Base-by-base conservation (phyloP, 2,888 invertebrate genomes). In the Sclerodermus sp. region DNA sequence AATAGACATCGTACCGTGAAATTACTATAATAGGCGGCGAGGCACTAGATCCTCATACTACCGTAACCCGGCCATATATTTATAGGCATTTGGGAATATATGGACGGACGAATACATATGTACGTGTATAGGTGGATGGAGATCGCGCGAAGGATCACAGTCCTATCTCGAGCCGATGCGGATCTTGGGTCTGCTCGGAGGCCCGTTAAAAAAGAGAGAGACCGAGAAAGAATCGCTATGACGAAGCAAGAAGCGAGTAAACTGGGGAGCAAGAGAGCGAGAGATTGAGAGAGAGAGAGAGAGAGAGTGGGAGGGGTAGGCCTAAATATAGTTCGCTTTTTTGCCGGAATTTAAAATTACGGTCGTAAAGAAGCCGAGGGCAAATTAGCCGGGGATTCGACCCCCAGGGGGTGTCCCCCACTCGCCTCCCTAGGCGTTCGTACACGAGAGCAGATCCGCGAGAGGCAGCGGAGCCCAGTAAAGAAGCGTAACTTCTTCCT, bases 11-110 rank as follows among this genome's bases (percentile, higher is more conserved):
- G 70, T 70, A 72, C 71, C 74, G 67, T 72, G 65, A 75, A 76
- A 76, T 76, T 76, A 75, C 75, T 71, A 73, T 76, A 76, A 76
- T 76, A 67, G 73, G 66, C 62, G 60, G 65, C 55, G 57, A 58
- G 60, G 58, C 56, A 49, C 57, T 57, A 61, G 57, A 61, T 63
- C 52, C 41, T 48, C 49, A 38, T 45, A 23, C 23, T 5, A 5
- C 8, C 23, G 23, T 23, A 23, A 8, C 23, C 8, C 4, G 23
- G 4, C 23, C 23, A 5, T 23, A 8, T 23, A 23, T 23, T 23
- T 23, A 23, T 23, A 23, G 23, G 23, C 3, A 5, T 23, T 23
- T 23, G 8, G 23, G 23, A 8, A 23, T 23, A 23, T 23, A 23
- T 23, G 23, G 23, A 23, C 23, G 23, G 4, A 23, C 49, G 34